Evolutionary conservation across 92 coral and sea anemone species (phyloP), one percentile per base, ranked within the genome.

Genomic region (Anthopleura xanthogrammica): DNA sequence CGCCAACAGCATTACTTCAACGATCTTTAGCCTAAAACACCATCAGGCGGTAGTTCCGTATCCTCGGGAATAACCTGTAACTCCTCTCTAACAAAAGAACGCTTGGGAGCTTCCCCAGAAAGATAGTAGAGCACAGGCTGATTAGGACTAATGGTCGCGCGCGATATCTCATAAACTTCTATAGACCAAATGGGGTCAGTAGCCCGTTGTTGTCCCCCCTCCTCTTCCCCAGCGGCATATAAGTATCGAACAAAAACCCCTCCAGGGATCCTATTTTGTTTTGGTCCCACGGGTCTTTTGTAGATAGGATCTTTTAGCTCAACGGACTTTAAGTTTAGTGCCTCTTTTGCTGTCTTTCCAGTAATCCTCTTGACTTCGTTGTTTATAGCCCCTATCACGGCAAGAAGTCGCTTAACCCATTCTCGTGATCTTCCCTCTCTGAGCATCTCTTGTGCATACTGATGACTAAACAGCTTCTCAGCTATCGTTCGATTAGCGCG

Each of bases 111-210:
- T n/a, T n/a, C n/a, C n/a, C n/a, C 75, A 10, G 12, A 19, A 9
- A 83, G 71, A 46, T 58, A 77, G 11, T 83, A 83, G 20, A 60
- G 77, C 68, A 83, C 80, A 16, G 87, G 83, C 24, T 78, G 65
- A 41, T 36, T 29, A 12, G 65, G 16, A 17, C 39, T 16, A 5
- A 66, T 23, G 2, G 78, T 41, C n/a, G 41, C 7, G 20, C 74
- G 6, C 17, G 71, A 72, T 16, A 85, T 3, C 12, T 60, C 17
- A 41, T 77, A 85, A 12, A 50, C 52, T 52, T 78, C 72, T 36
- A 79, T 29, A 60, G 58, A 19, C 88, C 88, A 85, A 12, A 85
- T 29, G 7, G 88, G 83, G 14, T 85, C 88, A 0, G 88, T 85
- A 14, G 88, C 79, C 3, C 88, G 72, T 5, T 73, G 42, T 4